Evolutionary conservation across 64 coral and sea anemone genomes (phyloP), one percentile per base, ranked within the genome.

Genomic region (Dendrophyllia cribrosa): DNA sequence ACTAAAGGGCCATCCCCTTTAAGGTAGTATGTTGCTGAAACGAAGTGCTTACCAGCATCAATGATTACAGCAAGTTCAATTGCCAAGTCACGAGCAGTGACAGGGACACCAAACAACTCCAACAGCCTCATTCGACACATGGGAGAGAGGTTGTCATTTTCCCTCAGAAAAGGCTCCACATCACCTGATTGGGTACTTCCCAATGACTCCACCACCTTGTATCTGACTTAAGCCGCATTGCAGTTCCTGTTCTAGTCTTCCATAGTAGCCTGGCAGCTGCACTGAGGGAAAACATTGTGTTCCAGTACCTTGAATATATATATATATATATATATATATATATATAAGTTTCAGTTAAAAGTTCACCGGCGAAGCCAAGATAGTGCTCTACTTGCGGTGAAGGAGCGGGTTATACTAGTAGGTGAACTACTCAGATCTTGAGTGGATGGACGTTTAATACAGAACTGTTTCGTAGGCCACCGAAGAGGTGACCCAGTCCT

Each of bases 41-140:
- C 79, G 90, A 95, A 90, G 66, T 78, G 69, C 47, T 45, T 52
- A 15, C 87, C 79, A 76, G 45, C 87, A 76, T 90, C 93, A 95
- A 95, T 95, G 65, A 95, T 65, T 12, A 77, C 93, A 76, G 87
- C 93, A 83, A 94, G 77, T 23, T 95, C 93, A 88, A 82, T 79
- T 46, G 82, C 44, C 21, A 95, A 91, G 68, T 91, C 88, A 51
- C 78, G 4, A 90, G 56, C 91, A 79, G 24, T 86, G 43, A 62
- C 84, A 69, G 82, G 89, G 15, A 84, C 76, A 88, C 92, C 94
- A 92, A 96, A 92, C 24, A 96, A 44, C 75, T 96, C 94, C 94
- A 92, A 85, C 68, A 96, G 48, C 50, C 72, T 61, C 15, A 4
- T 20, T 50, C 83, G 56, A 66, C 80, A 91, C 60, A 87, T 43